phyloP scores from a whole-genome alignment of 2,113 vertebrate species.

The Sphyrna mokarran region DNA sequence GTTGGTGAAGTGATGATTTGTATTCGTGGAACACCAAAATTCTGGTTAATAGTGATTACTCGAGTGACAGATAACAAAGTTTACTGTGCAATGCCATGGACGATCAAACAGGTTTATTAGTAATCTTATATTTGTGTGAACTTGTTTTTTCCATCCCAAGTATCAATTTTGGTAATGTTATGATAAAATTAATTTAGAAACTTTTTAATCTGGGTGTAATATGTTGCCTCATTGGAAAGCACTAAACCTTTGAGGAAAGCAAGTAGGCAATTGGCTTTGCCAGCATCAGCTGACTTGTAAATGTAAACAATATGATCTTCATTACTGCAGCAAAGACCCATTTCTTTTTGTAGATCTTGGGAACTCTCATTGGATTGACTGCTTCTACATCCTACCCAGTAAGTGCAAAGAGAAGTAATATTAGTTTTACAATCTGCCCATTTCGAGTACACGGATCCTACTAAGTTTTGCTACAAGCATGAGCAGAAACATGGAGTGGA shows the following conservation, averaged over 20 bases:
- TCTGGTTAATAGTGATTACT: too few species aligned
- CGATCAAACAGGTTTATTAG: neutral
- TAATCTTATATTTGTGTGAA: neutral
- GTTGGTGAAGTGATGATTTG: too few species aligned
- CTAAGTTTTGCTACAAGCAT: neutral
- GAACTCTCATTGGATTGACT: neutral
- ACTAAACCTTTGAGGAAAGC: neutral
- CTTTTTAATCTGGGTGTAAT: neutral
- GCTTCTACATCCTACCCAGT: neutral
- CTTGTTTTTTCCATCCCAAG: neutral
- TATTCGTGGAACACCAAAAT: too few species aligned
- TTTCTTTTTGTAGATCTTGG: neutral
- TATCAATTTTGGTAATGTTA: neutral
- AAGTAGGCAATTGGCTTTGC: neutral
- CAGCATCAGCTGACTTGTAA: neutral
- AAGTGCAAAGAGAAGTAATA: neutral
- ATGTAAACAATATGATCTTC: neutral
- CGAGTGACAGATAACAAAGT: too few species aligned
- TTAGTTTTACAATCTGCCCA: neutral
- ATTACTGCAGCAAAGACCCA: neutral
- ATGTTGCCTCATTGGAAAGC: neutral
- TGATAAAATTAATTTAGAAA: neutral
- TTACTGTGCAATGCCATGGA: neutral
- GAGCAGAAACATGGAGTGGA: neutral
- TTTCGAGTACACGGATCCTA: neutral